Base-by-base conservation (phyloP, 1,140 invertebrate species). In the Diachasmimorpha longicaudata region DNA sequence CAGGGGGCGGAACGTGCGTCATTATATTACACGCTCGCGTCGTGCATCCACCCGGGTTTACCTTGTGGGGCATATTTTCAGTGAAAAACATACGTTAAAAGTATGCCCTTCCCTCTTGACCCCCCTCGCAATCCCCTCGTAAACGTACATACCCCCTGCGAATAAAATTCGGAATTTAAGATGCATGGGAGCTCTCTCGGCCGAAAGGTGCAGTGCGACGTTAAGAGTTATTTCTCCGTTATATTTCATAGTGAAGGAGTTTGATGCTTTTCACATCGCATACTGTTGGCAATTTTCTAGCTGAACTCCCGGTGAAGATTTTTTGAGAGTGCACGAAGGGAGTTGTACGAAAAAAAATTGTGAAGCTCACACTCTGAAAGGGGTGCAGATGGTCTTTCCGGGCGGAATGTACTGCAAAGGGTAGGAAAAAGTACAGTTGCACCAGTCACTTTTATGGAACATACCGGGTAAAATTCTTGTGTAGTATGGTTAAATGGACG, bases 11-110 rank as follows among this genome's bases (percentile, higher is more conserved):
- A 76, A 76, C 74, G 69, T 52, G 48, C 23, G 69, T 76, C 74
- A 76, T 76, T 76, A 76, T 76, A 76, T 76, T 71, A 76, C 39
- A 55, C 39, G 39, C 69, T 52, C 69, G 21, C 36, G 16, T 48
- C 68, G 67, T 16, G 44, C 23, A 76, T 66, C 68, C 52, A 21
- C 69, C 37, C 36, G 37, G 14, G 36, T 68, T 55, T 63, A 36
- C 23, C 19, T 75, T 8, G 2, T 58, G 21, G 69, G 16, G 46
- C 68, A 63, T 70, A 63, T 75, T 70, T 70, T 70, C 23, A 19
- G 21, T 21, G 14, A 16, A 48, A 71, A 66, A 52, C 63, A 25
- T 44, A 48, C 69, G 42, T 63, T 70, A 19, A 55, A 37, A 44
- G 16, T 67, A 39, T 1, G 25, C 23, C n/a, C 4, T 16, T 36